phyloP scores from a whole-genome alignment of 2,797 vertebrate genomes.

The Rachycentron canadum region DNA sequence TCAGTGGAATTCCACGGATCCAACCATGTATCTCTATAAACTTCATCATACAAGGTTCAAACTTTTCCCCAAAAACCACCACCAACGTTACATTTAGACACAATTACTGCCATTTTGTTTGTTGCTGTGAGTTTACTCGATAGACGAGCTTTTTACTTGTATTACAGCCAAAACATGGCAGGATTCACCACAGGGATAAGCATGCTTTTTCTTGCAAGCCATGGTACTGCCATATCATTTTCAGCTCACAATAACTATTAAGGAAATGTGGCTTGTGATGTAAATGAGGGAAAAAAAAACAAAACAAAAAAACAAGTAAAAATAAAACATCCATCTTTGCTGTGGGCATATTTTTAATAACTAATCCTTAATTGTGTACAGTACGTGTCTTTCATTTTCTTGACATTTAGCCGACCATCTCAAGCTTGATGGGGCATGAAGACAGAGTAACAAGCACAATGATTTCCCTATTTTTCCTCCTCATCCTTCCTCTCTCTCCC shows the following conservation, averaged over 20 bases:
- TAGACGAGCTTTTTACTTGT: background rate
- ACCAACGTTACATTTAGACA: background rate
- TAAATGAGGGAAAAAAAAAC: slow-evolving; percentile 27
- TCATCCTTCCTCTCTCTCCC: background rate
- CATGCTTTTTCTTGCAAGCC: slow-evolving; percentile 5
- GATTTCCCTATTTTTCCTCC: slow-evolving; percentile 56
- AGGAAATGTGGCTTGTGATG: slow-evolving; percentile 10
- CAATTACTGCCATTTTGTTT: background rate
- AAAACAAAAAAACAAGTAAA: slow-evolving; percentile 22
- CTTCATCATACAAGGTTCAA: background rate
- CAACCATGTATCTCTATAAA: background rate
- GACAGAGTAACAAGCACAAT: slow-evolving; percentile 74
- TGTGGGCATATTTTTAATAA: slow-evolving; percentile 64
- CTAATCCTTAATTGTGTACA: slow-evolving; percentile 72
- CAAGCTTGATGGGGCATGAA: slow-evolving; percentile 79
- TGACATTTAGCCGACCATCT: slow-evolving; percentile 72
- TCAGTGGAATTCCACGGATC: background rate
- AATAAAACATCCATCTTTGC: slow-evolving; percentile 49
- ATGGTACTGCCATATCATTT: background rate
- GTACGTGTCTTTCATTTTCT: slow-evolving; percentile 66
- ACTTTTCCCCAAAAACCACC: background rate
- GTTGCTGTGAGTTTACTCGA: background rate
- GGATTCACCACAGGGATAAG: background rate
- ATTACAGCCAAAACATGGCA: background rate
- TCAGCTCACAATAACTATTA: background rate